phyloP scores from a whole-genome alignment of 2,113 vertebrate species.

The Pseudonaja textilis region DNA sequence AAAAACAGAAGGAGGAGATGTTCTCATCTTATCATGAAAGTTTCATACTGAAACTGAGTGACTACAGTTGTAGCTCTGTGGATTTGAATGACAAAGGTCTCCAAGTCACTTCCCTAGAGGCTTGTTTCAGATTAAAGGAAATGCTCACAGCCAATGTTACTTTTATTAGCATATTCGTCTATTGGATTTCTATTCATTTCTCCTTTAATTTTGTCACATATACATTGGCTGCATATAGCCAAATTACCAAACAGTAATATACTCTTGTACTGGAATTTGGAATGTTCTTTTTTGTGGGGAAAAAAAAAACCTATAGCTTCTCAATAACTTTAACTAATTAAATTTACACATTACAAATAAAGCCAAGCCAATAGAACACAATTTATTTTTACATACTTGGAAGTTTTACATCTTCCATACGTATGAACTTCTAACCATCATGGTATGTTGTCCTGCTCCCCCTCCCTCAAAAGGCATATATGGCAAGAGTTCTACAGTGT shows the following conservation, averaged over 20 bases:
- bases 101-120: neutral
- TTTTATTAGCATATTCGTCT: neutral
- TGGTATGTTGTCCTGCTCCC: neutral
- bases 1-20: slow-evolving; percentile 14
- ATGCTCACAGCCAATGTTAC: neutral
- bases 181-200: neutral
- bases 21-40: slow-evolving; percentile 2
- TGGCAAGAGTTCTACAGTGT: neutral
- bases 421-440: neutral
- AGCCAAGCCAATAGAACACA: neutral
- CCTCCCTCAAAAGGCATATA: neutral
- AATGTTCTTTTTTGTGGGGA: neutral
- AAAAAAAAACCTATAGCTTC: neutral
- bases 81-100: neutral
- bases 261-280: neutral
- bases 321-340: neutral
- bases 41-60: neutral
- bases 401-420: neutral
- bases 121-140: neutral
- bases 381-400: neutral
- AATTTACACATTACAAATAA: neutral
- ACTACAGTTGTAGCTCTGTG: neutral
- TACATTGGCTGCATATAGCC: neutral
- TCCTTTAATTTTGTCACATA: neutral
- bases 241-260: neutral